Evolutionary conservation across 2,797 vertebrate genomes (phyloP).

Genomic region (Botia kubotai): DNA sequence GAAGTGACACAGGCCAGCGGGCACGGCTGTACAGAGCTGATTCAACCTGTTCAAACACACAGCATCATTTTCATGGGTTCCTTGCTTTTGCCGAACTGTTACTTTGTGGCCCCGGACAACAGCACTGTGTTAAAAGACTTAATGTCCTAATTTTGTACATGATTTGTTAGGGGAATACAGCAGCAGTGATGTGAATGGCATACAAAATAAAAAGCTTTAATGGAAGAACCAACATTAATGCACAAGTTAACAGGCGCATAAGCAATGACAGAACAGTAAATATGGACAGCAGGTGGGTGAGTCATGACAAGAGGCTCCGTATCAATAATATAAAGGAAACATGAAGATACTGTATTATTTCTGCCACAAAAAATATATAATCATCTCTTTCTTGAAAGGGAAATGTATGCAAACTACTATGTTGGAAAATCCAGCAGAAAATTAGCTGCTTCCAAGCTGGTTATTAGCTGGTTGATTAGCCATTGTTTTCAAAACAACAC

Average conservation of each 20-base stretch:
- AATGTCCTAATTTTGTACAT: background rate
- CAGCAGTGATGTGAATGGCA: conserved; percentile 26
- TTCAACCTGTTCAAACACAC: conserved; percentile 2
- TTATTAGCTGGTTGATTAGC: background rate
- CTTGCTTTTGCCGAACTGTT: background rate
- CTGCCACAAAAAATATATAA: background rate
- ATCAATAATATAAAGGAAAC: background rate
- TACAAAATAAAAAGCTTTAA: conserved; percentile 24
- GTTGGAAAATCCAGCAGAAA: too few species aligned
- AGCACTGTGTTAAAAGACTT: conserved; percentile 6
- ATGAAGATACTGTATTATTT: background rate
- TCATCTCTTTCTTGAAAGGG: too few species aligned
- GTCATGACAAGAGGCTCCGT: background rate
- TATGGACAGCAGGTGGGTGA: background rate
- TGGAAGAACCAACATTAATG: conserved; percentile 3
- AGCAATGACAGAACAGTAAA: conserved; percentile 25
- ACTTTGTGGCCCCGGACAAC: conserved; percentile 20
- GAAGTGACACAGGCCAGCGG: conserved; percentile 15
- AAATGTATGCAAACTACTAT: background rate
- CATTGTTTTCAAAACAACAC: too few species aligned
- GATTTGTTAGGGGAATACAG: background rate
- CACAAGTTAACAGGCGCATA: background rate
- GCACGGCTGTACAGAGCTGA: conserved; percentile 27
- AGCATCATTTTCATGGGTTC: background rate
- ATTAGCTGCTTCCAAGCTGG: too few species aligned